Percentiles rank a stretch among this genome's conserved stretches.
Evolutionary conservation across 2,888 invertebrate species (phyloP).

Genomic region (Noctuana brunneofusca): DNA sequence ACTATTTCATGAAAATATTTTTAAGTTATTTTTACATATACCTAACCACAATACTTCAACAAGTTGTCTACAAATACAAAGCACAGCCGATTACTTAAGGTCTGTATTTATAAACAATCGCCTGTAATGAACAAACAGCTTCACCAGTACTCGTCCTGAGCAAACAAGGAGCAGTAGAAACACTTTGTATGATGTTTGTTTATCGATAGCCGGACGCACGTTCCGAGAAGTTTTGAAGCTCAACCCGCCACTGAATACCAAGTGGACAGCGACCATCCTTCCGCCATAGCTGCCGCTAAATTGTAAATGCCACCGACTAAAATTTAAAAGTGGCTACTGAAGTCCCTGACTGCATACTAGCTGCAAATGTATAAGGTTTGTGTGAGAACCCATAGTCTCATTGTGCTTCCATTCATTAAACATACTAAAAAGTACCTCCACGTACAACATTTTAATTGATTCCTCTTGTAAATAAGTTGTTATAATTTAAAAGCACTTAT

Average conservation of each 20-base stretch:
- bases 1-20: background rate
- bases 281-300: constrained; percentile 33
- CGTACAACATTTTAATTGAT: no score
- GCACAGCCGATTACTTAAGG: constrained; percentile 22
- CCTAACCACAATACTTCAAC: background rate
- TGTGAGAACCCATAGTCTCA: no score
- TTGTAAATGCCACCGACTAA: background rate
- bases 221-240: constrained; percentile 66
- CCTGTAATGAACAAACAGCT: constrained; percentile 27
- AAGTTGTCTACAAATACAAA: constrained; percentile 6
- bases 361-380: background rate
- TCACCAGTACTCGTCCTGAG: constrained; percentile 18
- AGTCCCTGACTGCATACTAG: background rate
- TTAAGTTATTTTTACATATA: background rate
- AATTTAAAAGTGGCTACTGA: background rate
- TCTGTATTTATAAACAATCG: constrained; percentile 28
- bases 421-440: background rate
- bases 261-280: constrained; percentile 63
- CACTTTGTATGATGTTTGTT: constrained; percentile 49
- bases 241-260: constrained; percentile 62
- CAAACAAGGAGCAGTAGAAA: constrained; percentile 39
- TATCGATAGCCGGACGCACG: constrained; percentile 40
- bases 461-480: no score
- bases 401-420: background rate
- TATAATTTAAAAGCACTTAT: no score